Percentiles rank a stretch among this genome's conserved stretches.
These are phyloP conservation scores for Pelecanus crispus DNA, from an alignment of 2,113 vertebrate genomes.

Conservation along the genomic window DNA sequence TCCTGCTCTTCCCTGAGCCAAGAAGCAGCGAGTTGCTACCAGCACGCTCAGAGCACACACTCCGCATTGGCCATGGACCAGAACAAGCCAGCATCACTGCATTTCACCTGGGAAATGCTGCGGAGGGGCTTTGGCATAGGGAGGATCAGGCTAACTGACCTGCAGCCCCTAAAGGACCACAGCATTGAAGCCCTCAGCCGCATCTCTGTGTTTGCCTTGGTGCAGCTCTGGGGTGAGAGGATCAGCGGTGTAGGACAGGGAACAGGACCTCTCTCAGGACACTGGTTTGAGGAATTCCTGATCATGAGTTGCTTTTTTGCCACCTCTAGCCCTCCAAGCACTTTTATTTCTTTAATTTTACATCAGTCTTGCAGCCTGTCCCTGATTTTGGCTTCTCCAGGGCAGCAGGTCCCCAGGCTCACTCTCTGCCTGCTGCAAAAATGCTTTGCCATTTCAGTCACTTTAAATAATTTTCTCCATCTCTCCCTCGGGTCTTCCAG, in stretches of 20 bases:
- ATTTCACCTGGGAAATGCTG: not conserved
- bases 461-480: not conserved
- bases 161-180: not conserved
- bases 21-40: not conserved
- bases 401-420: not conserved
- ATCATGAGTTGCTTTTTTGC: not conserved
- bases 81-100: not conserved
- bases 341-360: not conserved
- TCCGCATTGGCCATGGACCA: rapidly evolving
- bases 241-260: not conserved
- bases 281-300: not conserved
- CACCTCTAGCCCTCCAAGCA: not conserved
- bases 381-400: not conserved
- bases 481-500: not conserved
- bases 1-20: not conserved
- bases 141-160: not conserved
- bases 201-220: rapidly evolving
- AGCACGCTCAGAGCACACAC: rapidly evolving
- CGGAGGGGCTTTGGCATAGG: not conserved
- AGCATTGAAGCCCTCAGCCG: too few relatives aligned
- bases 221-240: not conserved
- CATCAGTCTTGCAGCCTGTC: not conserved
- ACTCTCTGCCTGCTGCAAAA: not conserved
- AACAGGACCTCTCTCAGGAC: not conserved
- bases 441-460: not conserved